Base-by-base conservation (phyloP, 2,888 invertebrate species). In the Calliphora vomitoria region DNA sequence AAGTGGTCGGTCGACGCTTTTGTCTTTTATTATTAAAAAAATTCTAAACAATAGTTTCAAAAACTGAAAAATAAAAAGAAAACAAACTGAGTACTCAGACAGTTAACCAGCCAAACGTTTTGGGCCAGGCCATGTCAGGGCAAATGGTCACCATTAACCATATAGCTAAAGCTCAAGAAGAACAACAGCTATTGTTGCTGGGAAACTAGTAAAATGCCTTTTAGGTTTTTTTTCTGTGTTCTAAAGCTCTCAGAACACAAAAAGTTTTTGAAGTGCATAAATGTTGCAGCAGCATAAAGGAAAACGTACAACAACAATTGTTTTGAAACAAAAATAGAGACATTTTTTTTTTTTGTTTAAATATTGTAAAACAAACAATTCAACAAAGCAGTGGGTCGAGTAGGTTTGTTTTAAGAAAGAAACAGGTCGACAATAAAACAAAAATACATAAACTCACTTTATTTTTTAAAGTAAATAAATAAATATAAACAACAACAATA, bases 361-460 rank as follows among this genome's bases (percentile, higher is more conserved):
- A 8, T 20, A 38, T 31, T 50, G 2, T 8, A 38, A 20, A 3
- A 53, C 55, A 55, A 81, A 86, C 44, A 66, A 38, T 53, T 18
- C 44, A 69, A 11, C 35, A 20, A 20, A 55, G 84, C 83, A 81
- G 72, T 87, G 81, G 87, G 87, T 87, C 87, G 84, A 87, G 81
- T 84, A 38, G 64, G 62, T 82, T 75, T 75, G 53, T 75, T 82
- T 82, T 44, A 64, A 62, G 25, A 62, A 41, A 78, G 78, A 86
- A 79, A 60, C 76, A 71, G 82, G 81, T 80, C 82, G 76, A 68
- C 58, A 78, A 60, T 13, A 44, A 5, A 66, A n/a, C n/a, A n/a
- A 18, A 13, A 44, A 25, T 4, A 53, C 10, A 55, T 20, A 13
- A 1, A 18, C 55, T 8, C 55, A 55, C 20, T 20, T 8, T 31